Percentiles rank a stretch among this genome's conserved stretches.
Conservation (phyloP, 1,140 invertebrate genomes). For the Caerostris extrusa region DNA sequence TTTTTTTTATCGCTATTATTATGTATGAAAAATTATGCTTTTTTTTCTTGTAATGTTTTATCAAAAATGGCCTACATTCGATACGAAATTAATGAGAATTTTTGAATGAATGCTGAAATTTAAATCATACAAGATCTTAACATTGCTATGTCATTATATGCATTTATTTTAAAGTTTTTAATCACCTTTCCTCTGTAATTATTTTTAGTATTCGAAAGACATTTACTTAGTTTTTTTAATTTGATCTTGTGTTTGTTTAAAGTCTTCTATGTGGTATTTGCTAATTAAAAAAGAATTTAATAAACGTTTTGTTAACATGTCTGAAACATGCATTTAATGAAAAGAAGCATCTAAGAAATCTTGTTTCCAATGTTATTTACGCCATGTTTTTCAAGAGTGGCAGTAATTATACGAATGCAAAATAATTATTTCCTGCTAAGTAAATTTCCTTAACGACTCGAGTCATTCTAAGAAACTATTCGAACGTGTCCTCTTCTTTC, state of each 20-base stretch:
- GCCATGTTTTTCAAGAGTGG: not conserved
- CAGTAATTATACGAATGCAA: not conserved
- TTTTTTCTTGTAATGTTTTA: too few species aligned
- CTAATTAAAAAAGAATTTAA: not conserved
- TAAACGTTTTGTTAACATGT: not conserved
- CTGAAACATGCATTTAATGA: not conserved
- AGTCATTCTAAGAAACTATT: not conserved
- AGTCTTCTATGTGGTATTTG: not conserved
- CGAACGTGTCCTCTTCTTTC: not conserved
- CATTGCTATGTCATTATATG: too few species aligned
- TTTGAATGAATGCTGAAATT: too few species aligned
- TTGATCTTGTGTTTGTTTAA: not conserved
- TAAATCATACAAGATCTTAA: too few species aligned
- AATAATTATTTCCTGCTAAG: constrained; percentile 14
- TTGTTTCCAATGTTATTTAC: not conserved
- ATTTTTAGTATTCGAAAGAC: not conserved
- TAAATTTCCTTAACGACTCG: not conserved
- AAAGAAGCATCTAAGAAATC: not conserved
- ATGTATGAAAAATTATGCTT: too few species aligned
- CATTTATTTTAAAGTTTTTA: not conserved
- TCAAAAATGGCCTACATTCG: too few species aligned
- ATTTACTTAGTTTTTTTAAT: not conserved
- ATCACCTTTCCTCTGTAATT: not conserved
- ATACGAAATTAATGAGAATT: too few species aligned
- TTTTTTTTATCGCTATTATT: too few species aligned